Evolutionary conservation across 1,140 invertebrate species (phyloP), one percentile per base, ranked within the genome.

Genomic region (Macrostomum lignano): DNA sequence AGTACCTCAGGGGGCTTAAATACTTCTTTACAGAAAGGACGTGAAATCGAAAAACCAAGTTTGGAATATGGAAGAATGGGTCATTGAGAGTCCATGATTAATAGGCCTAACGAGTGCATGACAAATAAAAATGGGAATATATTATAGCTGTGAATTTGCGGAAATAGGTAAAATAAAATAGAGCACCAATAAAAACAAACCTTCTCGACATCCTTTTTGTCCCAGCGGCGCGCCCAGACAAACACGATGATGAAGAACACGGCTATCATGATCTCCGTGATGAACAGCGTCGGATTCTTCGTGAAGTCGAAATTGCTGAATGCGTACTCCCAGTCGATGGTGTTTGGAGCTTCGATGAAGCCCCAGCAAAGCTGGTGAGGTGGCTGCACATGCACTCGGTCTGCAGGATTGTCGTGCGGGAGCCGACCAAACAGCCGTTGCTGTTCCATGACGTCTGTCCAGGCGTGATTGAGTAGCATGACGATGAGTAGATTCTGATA

Each of bases 251-350:
- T 38, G 37, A 62, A 65, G 7, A 64, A 35, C 6, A 48, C 35
- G 11, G 47, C 33, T 3, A 63, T 57, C 3, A 64, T 42, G 17
- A 65, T 63, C 25, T 61, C 49, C 0, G 60, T 62, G 31, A 60
- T 45, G 40, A 65, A 66, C 25, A 66, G 52, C 1, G 63, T 64
- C 3, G 62, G 49, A 44, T 66, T 66, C 42, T 62, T 60, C 4
- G 47, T 43, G 42, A 65, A 65, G 23, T 60, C 58, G n/a, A 57
- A 53, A 39, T 59, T 53, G 15, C 44, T 40, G 14, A 59, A 53
- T 3, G 58, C 45, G 35, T 50, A 55, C 34, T 47, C 42, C 42
- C 51, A 60, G 44, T 60, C 52, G 6, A 61, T 52, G 10, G 45
- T 44, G 36, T 58, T 59, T 1, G 57, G 57, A 7, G 47, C 46